Base-by-base conservation (phyloP, 2,888 invertebrate genomes). In the Drosophila limbata region DNA sequence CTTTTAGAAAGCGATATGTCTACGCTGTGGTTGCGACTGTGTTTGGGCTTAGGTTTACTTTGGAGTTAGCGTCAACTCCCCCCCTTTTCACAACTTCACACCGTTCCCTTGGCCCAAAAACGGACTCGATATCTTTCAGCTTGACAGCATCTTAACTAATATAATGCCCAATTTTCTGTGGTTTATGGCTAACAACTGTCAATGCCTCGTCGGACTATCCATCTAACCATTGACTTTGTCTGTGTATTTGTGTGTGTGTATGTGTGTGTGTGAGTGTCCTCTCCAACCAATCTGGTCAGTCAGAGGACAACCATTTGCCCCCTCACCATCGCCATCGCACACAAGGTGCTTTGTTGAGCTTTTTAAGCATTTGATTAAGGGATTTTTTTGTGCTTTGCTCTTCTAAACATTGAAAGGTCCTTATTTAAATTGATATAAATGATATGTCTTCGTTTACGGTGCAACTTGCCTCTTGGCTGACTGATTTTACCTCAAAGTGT, bases 371-470 rank as follows among this genome's bases (percentile, higher is more conserved):
- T 80, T 81, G 77, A 81, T 80, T 80, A 80, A 72, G 79, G 84
- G 66, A 62, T 69, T 77, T 68, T 68, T 76, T 75, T 75, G 60
- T 74, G 63, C 74, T 69, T 52, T 56, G 40, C 65, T 63, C 68
- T 69, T 61, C 67, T 69, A 65, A 71, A 70, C 80, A 87, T 87
- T 78, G 89, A 82, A 81, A 81, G 90, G 82, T 85, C 90, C 73
- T 89, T 90, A 89, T 89, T 90, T 90, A 90, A 90, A 90, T 90
- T 90, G 89, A 90, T 90, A 90, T 90, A 90, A 90, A 90, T 90
- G 89, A 87, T 84, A 81, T 81, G 78, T 83, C 73, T 73, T 71
- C 61, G 63, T 66, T 55, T 61, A 35, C 61, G 51, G 35, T 21
- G 44, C 40, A 28, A 33, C 17, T 60, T 8, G 51, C 33, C 60